Percentiles rank a stretch among this genome's conserved stretches.
phyloP scores from a whole-genome alignment of 92 coral and sea anemone species.

The Zoanthus gigantus region DNA sequence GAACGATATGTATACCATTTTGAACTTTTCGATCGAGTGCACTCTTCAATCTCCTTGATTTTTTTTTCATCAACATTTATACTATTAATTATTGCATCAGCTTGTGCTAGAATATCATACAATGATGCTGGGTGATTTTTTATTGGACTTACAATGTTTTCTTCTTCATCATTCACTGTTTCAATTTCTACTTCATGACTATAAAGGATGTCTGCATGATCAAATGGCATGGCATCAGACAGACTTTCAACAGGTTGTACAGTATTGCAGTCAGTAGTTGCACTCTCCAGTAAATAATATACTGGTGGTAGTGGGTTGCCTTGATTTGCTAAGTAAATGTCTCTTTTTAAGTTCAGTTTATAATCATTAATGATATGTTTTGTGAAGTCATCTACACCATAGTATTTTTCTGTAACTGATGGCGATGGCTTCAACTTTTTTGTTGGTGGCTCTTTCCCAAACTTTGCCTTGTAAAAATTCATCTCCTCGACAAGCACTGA shows the following conservation, averaged over 20 bases:
- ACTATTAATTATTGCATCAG: conserved; percentile 46
- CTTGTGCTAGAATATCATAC: conserved; percentile 1
- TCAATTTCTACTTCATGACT: not conserved
- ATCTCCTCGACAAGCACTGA: conserved; percentile 66
- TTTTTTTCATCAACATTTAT: conserved; percentile 27
- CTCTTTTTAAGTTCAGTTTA: conserved; percentile 48
- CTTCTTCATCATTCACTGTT: not conserved
- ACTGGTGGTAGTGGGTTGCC: conserved; percentile 65
- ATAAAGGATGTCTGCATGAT: not conserved
- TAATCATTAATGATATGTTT: conserved; percentile 38
- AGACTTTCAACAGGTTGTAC: conserved; percentile 1
- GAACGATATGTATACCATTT: not conserved
- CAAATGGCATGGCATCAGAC: not conserved
- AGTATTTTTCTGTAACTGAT: conserved; percentile 51
- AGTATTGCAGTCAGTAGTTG: conserved; percentile 12
- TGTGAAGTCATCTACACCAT: conserved; percentile 1
- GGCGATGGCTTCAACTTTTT: conserved; percentile 57
- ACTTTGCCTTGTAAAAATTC: conserved; percentile 65
- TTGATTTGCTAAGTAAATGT: conserved; percentile 53
- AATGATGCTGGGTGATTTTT: conserved; percentile 7
- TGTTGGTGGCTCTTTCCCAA: conserved; percentile 63
- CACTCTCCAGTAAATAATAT: conserved; percentile 42
- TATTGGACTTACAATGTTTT: not conserved
- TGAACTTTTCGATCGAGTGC: conserved; percentile 8
- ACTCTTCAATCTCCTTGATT: conserved; percentile 40